Evolutionary conservation across 2,888 invertebrate genomes (phyloP), one percentile per base, ranked within the genome.

Genomic region (Pandemis corylana): DNA sequence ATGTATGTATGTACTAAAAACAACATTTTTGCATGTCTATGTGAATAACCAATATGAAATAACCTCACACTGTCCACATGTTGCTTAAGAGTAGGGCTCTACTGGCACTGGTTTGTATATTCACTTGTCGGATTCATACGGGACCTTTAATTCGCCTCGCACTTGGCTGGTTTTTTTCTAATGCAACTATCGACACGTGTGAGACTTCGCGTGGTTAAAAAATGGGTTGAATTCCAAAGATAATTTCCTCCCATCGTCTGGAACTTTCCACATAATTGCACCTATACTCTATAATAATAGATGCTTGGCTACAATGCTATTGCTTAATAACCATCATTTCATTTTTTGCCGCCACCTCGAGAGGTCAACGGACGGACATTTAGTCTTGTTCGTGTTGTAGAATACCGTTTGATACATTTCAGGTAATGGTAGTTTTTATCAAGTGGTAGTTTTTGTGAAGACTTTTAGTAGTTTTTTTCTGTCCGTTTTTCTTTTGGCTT

Each of bases 261-360:
- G 36, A 53, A 53, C 76, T 76, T 76, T 76, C 76, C 53, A 68
- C 53, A 71, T 75, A 76, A 76, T 76, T 71, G 62, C 68, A 68
- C 51, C 68, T 68, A 76, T 71, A 75, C 71, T 53, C 64, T 49
- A 51, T 76, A 75, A 72, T 68, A 65, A 66, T 51, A 65, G 49
- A 65, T 9, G 28, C 61, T 51, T 28, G 65, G 65, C 63, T 63
- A 59, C 68, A 36, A 63, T 68, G 72, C 68, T 63, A 61, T 67
- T 73, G 68, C 68, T 63, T 63, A 68, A 68, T 68, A 65, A 49
- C 65, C 65, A 49, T 65, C 46, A 59, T 59, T 59, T 28, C 28
- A 63, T 63, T 20, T 67, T 15, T 67, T 67, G 65, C 65, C 49
- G 9, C 20, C 65, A 44, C 64, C 64, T 49, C 12, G 5, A 28